Percentiles rank a stretch among this genome's conserved stretches.
Conservation (phyloP, 1,140 invertebrate genomes). For the Rhagoletis zephyria region DNA sequence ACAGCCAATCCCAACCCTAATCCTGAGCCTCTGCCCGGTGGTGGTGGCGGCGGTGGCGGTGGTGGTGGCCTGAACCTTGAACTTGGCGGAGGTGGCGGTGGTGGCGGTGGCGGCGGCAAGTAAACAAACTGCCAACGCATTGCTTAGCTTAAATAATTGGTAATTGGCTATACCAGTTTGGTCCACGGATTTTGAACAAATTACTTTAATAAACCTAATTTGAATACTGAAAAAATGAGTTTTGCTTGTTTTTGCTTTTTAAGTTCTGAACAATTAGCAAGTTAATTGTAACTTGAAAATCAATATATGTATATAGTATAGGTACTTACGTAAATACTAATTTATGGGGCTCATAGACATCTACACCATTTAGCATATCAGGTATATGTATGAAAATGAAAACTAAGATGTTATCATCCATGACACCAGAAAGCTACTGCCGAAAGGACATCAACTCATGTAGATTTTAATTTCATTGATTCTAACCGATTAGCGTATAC, state of each 20-base stretch:
- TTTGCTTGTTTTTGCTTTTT: background rate
- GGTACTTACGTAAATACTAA: too few species aligned
- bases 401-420: too few species aligned
- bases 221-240: background rate
- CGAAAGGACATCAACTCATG: too few species aligned
- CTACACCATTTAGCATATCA: too few species aligned
- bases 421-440: too few species aligned
- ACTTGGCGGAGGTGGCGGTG: conserved; percentile 44
- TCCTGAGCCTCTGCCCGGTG: conserved; percentile 44
- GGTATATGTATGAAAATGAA: too few species aligned
- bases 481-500: too few species aligned
- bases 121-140: background rate
- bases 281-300: too few species aligned
- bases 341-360: too few species aligned
- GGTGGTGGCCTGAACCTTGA: conserved; percentile 15
- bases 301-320: too few species aligned
- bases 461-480: too few species aligned
- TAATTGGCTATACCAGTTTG: background rate
- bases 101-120: conserved; percentile 30
- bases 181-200: background rate
- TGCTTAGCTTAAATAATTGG: background rate
- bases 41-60: conserved; percentile 41
- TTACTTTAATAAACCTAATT: conserved; percentile 20
- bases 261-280: too few species aligned
- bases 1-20: conserved; percentile 49